phyloP scores from a whole-genome alignment of 2,888 invertebrate genomes.

The Glyphotaelius pellucidus region DNA sequence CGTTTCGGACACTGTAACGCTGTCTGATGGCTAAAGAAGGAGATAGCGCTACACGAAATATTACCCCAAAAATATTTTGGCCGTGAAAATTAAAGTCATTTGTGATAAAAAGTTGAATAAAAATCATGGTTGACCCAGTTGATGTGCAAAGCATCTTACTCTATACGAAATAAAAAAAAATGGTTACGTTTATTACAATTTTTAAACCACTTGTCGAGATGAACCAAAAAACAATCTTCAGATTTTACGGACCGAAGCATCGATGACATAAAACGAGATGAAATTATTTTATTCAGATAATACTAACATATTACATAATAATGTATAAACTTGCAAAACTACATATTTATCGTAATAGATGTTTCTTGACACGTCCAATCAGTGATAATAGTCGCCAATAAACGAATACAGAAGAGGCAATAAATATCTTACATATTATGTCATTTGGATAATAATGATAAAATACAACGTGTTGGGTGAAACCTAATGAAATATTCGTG shows the following conservation, averaged over 20 bases:
- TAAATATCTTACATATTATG: neutral
- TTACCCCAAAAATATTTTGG: too few species aligned
- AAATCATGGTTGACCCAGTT: slow-evolving; percentile 13
- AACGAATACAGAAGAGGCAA: neutral
- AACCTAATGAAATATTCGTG: slow-evolving; percentile 1
- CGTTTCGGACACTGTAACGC: too few species aligned
- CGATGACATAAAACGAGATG: neutral
- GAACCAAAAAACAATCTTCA: neutral
- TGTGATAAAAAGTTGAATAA: neutral
- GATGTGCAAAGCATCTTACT: neutral
- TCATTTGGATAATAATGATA: neutral
- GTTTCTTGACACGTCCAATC: neutral
- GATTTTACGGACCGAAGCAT: neutral
- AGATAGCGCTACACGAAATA: too few species aligned
- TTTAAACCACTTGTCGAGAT: neutral
- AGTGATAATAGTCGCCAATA: neutral
- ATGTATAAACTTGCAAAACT: neutral
- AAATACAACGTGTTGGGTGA: neutral
- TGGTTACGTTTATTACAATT: neutral
- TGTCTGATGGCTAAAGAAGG: too few species aligned
- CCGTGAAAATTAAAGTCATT: too few species aligned
- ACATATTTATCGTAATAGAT: neutral
- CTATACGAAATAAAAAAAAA: neutral
- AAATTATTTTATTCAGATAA: neutral
- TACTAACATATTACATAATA: neutral